Base-by-base conservation (phyloP, 2,113 vertebrate species). In the Daphoenositta chrysoptera region DNA sequence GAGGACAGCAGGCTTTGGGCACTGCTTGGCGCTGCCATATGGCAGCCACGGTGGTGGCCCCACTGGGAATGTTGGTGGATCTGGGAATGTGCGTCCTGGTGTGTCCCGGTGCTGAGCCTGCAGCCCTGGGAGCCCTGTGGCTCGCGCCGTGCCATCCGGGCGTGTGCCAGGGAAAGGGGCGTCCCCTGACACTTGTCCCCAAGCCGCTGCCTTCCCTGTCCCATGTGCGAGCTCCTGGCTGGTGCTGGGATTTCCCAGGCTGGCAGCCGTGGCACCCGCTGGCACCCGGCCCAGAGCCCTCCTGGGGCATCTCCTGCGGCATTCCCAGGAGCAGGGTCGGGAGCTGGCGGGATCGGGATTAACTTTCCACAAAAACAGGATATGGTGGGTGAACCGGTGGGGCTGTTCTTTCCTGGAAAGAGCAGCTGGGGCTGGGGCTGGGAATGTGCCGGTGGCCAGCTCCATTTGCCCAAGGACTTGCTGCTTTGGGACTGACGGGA, bases 301-400 rank as follows among this genome's bases (percentile, higher is more conserved):
- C 78, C 71, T 2, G 54, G 85, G 93, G 79, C 81, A 92, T 72
- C 83, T 90, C 88, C 44, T 0, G 4, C 1, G 0, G 70, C 42
- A 71, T 68, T 86, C 83, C 39, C 5, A 1, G 53, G 93, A 94
- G 71, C 44, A 5, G 53, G 33, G 30, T 27, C 3, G 79, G 37
- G 33, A 5, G 5, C 86, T 51, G 77, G 35, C 26, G 15, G 89
- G 78, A 76, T 73, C 10, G 7, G n/a, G 76, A 85, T 97, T 9
- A 42, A 84, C 60, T 97, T 98, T 98, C 97, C 98, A 97, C 89
- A 87, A 97, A 98, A 98, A 98, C 98, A 98, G 98, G 97, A 98
- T 97, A 93, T 7, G 31, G 89, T 23, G 78, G 96, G 91, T 35
- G 87, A 94, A 60, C 82, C 28, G 10, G 61, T 28, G 77, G 70